Evolutionary conservation across 2,888 invertebrate genomes (phyloP).

Genomic region (Ceriagrion tenellum): DNA sequence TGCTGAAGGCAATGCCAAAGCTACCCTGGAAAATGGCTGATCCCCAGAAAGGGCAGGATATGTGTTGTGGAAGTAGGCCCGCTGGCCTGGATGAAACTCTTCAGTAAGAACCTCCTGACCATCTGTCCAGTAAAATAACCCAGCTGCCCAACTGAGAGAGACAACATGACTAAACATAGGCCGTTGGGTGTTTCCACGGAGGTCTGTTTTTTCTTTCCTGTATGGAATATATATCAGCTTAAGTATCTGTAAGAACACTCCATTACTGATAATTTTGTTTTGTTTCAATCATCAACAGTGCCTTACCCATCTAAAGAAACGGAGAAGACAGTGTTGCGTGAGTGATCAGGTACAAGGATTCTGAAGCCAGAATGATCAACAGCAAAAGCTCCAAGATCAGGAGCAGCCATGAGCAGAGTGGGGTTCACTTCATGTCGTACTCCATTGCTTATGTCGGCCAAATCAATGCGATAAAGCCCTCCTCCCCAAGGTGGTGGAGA

Average conservation of each 20-base stretch:
- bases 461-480: slow-evolving; percentile 88
- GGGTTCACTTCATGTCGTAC: slow-evolving; percentile 85
- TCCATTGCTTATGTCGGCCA: slow-evolving; percentile 88
- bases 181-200: slow-evolving; percentile 87
- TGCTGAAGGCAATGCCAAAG: slow-evolving; percentile 83
- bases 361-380: slow-evolving; percentile 91
- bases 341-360: slow-evolving; percentile 87
- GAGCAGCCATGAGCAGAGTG: slow-evolving; percentile 83
- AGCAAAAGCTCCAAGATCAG: slow-evolving; percentile 88
- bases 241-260: background rate
- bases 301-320: slow-evolving; percentile 90
- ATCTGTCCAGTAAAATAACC: slow-evolving; percentile 92
- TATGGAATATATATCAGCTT: slow-evolving; percentile 33
- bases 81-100: slow-evolving; percentile 85
- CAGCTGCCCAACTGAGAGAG: slow-evolving; percentile 87
- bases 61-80: slow-evolving; percentile 89
- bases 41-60: slow-evolving; percentile 80
- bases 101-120: slow-evolving; percentile 88
- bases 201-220: slow-evolving; percentile 85
- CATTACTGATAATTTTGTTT: background rate
- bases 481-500: slow-evolving; percentile 77
- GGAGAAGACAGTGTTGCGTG: slow-evolving; percentile 88
- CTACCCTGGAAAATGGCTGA: slow-evolving; percentile 80
- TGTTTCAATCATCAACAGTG: background rate
- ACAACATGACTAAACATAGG: slow-evolving; percentile 87